A percentile compares a stretch with the other conserved stretches of the same genome.
Conservation (phyloP, 2,797 vertebrate genomes). For the Takifugu ocellatus region DNA sequence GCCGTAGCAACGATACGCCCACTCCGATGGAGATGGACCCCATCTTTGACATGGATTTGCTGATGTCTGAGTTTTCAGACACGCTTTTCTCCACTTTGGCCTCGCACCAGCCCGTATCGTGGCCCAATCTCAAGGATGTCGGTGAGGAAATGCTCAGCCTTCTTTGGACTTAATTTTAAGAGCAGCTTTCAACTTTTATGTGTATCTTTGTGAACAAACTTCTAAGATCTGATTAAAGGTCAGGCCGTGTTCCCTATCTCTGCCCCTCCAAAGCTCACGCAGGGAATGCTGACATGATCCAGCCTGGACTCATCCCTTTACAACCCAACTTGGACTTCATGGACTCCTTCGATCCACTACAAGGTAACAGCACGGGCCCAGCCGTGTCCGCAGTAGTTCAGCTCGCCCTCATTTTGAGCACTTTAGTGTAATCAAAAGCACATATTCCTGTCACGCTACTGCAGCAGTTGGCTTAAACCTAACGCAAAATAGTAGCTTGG, state of each 20-base stretch:
- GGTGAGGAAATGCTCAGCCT: slow-evolving; percentile 72
- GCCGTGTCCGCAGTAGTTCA: slow-evolving; percentile 8
- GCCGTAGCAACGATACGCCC: slow-evolving; percentile 79
- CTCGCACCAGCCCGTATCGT: slow-evolving; percentile 87
- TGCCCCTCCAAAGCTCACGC: slow-evolving; percentile 80
- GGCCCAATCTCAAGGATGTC: slow-evolving; percentile 92
- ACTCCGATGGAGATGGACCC: slow-evolving; percentile 95
- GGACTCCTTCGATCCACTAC: slow-evolving; percentile 95
- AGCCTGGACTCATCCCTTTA: slow-evolving; percentile 93
- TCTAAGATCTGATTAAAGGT: too few relatives aligned
- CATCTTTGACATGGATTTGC: slow-evolving; percentile 92
- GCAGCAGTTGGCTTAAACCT: slow-evolving; percentile 43
- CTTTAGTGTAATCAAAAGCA: slow-evolving; percentile 34
- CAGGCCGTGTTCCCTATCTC: not conserved
- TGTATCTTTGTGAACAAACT: too few relatives aligned
- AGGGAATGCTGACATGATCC: slow-evolving; percentile 98
- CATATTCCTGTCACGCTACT: slow-evolving; percentile 48
- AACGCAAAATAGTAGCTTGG: slow-evolving; percentile 54
- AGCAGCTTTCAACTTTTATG: too few relatives aligned
- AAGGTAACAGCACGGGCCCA: slow-evolving; percentile 76
- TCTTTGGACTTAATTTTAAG: not conserved
- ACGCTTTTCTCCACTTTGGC: slow-evolving; percentile 94
- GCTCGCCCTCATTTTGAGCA: slow-evolving; percentile 48
- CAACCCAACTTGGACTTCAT: slow-evolving; percentile 98
- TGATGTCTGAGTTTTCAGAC: slow-evolving; percentile 96